These are phyloP conservation scores for Sphaerophoria rueppellii DNA, from an alignment of 2,888 invertebrate species.

Conservation along the genomic window DNA sequence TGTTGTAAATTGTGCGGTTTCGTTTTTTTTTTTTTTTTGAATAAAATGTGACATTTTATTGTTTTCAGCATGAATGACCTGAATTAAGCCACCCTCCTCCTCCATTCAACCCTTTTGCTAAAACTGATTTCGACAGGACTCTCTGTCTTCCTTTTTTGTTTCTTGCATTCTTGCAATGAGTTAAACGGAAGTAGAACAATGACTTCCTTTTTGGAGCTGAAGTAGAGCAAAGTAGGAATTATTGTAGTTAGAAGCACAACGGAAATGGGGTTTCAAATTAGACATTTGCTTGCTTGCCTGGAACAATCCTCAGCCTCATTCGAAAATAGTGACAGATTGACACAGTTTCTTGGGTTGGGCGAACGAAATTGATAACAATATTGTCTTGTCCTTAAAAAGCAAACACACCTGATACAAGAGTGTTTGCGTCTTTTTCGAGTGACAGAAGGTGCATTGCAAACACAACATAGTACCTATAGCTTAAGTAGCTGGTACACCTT, in stretches of 20 bases:
- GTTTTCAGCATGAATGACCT: conserved; percentile 56
- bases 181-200: conserved; percentile 66
- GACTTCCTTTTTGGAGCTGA: conserved; percentile 50
- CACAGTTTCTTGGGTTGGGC: conserved; percentile 43
- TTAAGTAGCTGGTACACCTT: conserved; percentile 39
- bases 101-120: background rate
- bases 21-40: conserved; percentile 18
- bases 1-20: conserved; percentile 23
- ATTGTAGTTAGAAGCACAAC: conserved; percentile 16
- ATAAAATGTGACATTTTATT: conserved; percentile 46
- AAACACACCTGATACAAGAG: conserved; percentile 51
- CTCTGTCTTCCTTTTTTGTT: background rate
- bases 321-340: conserved; percentile 44
- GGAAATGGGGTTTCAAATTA: conserved; percentile 56
- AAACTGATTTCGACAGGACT: conserved; percentile 64
- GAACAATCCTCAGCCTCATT: conserved; percentile 40
- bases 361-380: conserved; percentile 52
- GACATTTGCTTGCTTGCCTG: conserved; percentile 29
- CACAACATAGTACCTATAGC: background rate
- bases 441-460: conserved; percentile 55
- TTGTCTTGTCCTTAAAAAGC: conserved; percentile 10
- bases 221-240: conserved; percentile 58
- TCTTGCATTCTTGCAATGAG: background rate
- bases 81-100: conserved; percentile 14
- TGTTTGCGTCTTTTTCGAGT: background rate